Conservation (phyloP, 2,888 invertebrate species). For the Monopis laevigella region DNA sequence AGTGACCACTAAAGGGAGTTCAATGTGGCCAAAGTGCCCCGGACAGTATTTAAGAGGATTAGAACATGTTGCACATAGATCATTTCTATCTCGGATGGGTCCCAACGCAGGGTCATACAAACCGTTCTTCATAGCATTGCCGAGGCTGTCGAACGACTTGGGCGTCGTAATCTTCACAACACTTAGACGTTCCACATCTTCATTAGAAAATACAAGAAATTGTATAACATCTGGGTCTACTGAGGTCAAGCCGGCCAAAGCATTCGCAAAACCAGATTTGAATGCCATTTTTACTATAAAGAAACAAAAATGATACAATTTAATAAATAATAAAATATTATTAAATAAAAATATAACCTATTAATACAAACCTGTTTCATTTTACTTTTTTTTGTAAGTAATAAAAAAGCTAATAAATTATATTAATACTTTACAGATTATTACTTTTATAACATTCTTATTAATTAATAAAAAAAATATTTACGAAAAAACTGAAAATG, state of each 20-base stretch:
- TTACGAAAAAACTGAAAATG: too few species aligned
- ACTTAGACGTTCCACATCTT: slow-evolving; percentile 82
- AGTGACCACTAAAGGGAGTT: slow-evolving; percentile 85
- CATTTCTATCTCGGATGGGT: slow-evolving; percentile 69
- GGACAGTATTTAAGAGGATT: slow-evolving; percentile 74
- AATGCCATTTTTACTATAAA: slow-evolving; percentile 44
- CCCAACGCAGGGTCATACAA: slow-evolving; percentile 89
- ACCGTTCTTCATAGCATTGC: slow-evolving; percentile 86
- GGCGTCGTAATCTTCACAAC: slow-evolving; percentile 83
- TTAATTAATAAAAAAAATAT: too few species aligned
- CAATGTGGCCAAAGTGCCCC: slow-evolving; percentile 96
- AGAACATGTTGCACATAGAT: slow-evolving; percentile 84
- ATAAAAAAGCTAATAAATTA: too few species aligned
- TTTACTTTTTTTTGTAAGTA: too few species aligned
- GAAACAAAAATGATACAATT: too few species aligned
- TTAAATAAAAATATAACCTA: too few species aligned
- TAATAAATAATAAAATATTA: too few species aligned
- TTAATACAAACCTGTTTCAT: too few species aligned
- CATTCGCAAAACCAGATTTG: slow-evolving; percentile 34
- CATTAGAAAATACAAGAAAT: slow-evolving; percentile 78
- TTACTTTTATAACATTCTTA: too few species aligned
- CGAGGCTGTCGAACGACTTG: slow-evolving; percentile 81
- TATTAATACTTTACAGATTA: too few species aligned
- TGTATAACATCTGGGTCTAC: slow-evolving; percentile 53
- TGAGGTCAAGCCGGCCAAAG: slow-evolving; percentile 34